A percentile compares a stretch with the other conserved stretches of the same genome.
Conservation (phyloP, 2,888 invertebrate genomes). For the Caenorhabditis macrosperma region DNA sequence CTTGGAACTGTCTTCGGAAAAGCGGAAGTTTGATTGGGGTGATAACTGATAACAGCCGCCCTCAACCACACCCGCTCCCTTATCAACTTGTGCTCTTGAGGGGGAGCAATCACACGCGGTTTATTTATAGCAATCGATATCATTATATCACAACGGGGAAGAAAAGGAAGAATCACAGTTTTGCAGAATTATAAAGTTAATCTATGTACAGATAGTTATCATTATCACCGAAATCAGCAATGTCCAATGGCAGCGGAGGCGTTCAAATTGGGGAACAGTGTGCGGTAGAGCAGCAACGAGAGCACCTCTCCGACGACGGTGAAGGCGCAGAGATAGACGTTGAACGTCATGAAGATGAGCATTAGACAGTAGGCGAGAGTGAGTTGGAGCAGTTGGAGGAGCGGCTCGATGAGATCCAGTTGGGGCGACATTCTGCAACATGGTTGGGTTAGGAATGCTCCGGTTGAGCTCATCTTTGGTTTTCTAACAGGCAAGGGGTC, state of each 20-base stretch:
- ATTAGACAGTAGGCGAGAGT: slow-evolving; percentile 75
- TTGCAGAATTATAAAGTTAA: neutral
- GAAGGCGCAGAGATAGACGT: slow-evolving; percentile 76
- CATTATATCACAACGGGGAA: slow-evolving; percentile 3
- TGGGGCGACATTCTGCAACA: slow-evolving; percentile 55
- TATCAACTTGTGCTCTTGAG: slow-evolving; percentile 6
- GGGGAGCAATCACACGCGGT: neutral
- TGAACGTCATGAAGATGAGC: slow-evolving; percentile 80
- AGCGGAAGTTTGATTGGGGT: no score
- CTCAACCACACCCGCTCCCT: neutral
- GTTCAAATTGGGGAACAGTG: slow-evolving; percentile 60
- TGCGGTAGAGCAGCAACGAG: slow-evolving; percentile 52
- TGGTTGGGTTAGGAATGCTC: no score
- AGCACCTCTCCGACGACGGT: slow-evolving; percentile 76
- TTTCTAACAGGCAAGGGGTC: no score
- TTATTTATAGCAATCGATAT: no score
- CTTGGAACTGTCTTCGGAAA: no score
- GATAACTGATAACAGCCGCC: no score
- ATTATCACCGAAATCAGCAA: slow-evolving; percentile 7
- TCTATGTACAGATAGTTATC: slow-evolving; percentile 48
- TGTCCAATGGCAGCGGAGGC: slow-evolving; percentile 38
- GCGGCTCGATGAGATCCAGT: slow-evolving; percentile 66
- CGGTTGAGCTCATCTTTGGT: no score
- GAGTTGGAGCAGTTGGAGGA: slow-evolving; percentile 72
- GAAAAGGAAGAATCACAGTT: neutral